Evolutionary conservation across 1,140 invertebrate genomes (phyloP).

Genomic region (Diuraphis noxia): DNA sequence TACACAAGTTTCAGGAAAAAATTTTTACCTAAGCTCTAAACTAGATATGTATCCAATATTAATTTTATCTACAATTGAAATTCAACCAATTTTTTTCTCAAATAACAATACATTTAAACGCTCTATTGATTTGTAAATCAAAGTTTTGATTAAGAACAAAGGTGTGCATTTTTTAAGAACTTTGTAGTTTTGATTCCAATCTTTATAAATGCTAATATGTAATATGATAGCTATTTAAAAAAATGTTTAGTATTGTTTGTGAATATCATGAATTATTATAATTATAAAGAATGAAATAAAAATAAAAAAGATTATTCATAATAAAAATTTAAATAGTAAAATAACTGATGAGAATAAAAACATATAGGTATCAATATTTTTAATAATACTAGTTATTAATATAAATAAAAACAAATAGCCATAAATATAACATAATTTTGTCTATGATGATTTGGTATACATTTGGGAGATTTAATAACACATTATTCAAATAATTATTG

Average conservation of each 20-base stretch:
- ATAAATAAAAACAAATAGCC: too few relatives aligned
- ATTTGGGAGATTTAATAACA: not conserved
- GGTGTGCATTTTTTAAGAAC: not conserved
- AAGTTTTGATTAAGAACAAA: not conserved
- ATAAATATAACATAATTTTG: not conserved
- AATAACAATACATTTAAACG: too few relatives aligned
- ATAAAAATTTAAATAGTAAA: not conserved
- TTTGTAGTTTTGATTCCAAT: not conserved
- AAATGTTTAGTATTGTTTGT: not conserved
- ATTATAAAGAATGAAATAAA: not conserved
- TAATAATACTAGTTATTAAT: not conserved
- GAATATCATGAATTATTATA: not conserved
- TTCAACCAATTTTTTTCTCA: not conserved
- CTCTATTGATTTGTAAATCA: not conserved
- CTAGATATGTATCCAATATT: too few relatives aligned
- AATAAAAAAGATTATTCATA: not conserved
- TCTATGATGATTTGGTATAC: not conserved
- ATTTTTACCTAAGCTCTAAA: too few relatives aligned
- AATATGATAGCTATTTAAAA: not conserved
- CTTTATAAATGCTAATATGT: not conserved
- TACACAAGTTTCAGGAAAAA: too few relatives aligned
- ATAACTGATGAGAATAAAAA: not conserved
- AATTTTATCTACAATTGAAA: not conserved
- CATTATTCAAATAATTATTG: not conserved
- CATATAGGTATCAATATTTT: too few relatives aligned